Conservation (phyloP, 2,888 invertebrate species). For the Priapulus caudatus region DNA sequence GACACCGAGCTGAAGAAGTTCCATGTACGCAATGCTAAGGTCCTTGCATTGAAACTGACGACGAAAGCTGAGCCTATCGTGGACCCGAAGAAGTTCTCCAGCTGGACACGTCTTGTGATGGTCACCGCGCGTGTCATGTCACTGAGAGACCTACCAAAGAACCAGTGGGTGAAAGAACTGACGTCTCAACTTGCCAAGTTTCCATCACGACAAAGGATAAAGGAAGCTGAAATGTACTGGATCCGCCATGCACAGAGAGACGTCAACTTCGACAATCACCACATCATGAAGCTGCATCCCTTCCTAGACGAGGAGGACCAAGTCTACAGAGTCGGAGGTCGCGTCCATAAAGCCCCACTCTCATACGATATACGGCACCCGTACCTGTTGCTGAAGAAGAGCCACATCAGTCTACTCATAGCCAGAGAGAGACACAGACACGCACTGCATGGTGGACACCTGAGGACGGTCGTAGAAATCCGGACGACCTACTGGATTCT, state of each 20-base stretch:
- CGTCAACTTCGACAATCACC: neutral
- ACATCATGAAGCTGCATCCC: conserved; percentile 7
- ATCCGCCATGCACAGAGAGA: too few species aligned
- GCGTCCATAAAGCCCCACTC: too few species aligned
- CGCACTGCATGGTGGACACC: too few species aligned
- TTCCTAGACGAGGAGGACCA: conserved; percentile 5
- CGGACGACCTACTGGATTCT: conserved; percentile 11
- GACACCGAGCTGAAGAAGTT: conserved; percentile 10
- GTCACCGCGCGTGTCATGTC: conserved; percentile 10
- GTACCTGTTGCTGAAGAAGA: conserved; percentile 7
- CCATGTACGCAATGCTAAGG: conserved; percentile 9
- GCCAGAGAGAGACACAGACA: too few species aligned
- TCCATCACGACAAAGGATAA: conserved; percentile 4
- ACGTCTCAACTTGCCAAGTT: neutral
- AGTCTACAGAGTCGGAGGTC: too few species aligned
- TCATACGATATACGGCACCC: too few species aligned
- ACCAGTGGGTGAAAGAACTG: conserved; percentile 8
- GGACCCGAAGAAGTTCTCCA: too few species aligned
- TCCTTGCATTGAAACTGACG: conserved; percentile 4
- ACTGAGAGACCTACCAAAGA: conserved; percentile 9
- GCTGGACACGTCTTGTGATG: conserved; percentile 10
- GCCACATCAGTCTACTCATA: too few species aligned
- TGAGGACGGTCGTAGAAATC: conserved; percentile 9
- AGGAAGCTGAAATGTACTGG: conserved; percentile 11
- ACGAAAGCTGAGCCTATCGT: neutral